Percentiles rank a stretch among this genome's conserved stretches.
Conservation (phyloP, 2,113 vertebrate species). For the Falcunculus frontatus region DNA sequence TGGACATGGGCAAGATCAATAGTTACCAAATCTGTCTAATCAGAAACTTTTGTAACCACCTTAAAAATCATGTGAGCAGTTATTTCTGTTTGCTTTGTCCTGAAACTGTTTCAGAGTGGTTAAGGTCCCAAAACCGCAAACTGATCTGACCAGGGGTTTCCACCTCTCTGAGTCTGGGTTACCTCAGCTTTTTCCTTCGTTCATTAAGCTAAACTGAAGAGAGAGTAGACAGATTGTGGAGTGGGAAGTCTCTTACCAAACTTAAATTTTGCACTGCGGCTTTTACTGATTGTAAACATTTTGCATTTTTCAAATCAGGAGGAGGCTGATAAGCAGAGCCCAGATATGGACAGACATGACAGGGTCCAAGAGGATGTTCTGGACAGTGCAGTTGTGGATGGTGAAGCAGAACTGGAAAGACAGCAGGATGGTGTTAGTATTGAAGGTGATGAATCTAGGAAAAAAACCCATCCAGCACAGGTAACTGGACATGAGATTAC, state of each 20-base stretch:
- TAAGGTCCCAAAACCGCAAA: background rate
- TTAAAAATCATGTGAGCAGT: background rate
- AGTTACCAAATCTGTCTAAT: background rate
- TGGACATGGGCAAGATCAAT: background rate
- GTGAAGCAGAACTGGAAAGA: background rate
- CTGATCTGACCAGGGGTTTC: background rate
- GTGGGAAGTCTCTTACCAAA: background rate
- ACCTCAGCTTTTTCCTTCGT: background rate
- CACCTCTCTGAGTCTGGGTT: background rate
- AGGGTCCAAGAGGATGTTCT: constrained; percentile 36
- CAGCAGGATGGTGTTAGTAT: background rate
- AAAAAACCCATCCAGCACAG: background rate
- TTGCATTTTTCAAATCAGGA: constrained; percentile 29
- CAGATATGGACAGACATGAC: background rate
- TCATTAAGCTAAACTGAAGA: background rate
- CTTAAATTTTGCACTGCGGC: background rate
- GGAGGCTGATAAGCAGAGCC: constrained; percentile 1
- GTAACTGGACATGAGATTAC: background rate
- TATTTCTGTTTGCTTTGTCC: background rate
- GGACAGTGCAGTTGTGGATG: background rate
- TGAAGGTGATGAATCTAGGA: background rate
- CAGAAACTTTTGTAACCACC: background rate
- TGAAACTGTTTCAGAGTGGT: background rate
- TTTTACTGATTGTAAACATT: background rate
- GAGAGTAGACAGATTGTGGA: background rate